A percentile compares a stretch with the other conserved stretches of the same genome.
Evolutionary conservation across 2,888 invertebrate genomes (phyloP).

Genomic region (Eristalis intricaria): DNA sequence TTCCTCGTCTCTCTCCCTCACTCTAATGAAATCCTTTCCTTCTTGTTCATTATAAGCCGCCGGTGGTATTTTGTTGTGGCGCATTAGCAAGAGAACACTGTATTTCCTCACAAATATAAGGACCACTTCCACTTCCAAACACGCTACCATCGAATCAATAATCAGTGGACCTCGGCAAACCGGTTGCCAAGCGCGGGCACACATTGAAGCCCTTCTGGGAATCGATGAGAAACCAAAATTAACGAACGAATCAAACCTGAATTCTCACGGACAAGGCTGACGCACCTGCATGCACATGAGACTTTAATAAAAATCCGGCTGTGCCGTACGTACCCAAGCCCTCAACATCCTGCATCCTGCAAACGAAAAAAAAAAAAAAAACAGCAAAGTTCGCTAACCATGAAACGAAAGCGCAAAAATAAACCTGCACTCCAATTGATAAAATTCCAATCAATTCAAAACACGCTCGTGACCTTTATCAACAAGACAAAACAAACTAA

Average conservation of each 20-base stretch:
- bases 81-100: no score
- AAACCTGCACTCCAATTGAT: not conserved
- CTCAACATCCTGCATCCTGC: no score
- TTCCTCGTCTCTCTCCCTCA: no score
- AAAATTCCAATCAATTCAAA: not conserved
- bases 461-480: conserved; percentile 8
- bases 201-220: not conserved
- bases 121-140: not conserved
- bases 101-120: not conserved
- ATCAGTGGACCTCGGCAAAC: not conserved
- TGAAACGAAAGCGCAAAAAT: not conserved
- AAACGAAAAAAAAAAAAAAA: not conserved
- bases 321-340: not conserved
- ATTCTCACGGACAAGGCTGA: not conserved
- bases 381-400: not conserved
- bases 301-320: not conserved
- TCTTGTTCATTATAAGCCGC: no score
- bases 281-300: not conserved
- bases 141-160: not conserved
- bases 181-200: not conserved
- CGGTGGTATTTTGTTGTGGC: no score
- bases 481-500: not conserved
- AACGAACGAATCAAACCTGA: not conserved
- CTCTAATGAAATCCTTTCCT: no score
- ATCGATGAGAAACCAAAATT: not conserved